Evolutionary conservation across 2,888 invertebrate genomes (phyloP).

Genomic region (Drosophila austrosaltans): DNA sequence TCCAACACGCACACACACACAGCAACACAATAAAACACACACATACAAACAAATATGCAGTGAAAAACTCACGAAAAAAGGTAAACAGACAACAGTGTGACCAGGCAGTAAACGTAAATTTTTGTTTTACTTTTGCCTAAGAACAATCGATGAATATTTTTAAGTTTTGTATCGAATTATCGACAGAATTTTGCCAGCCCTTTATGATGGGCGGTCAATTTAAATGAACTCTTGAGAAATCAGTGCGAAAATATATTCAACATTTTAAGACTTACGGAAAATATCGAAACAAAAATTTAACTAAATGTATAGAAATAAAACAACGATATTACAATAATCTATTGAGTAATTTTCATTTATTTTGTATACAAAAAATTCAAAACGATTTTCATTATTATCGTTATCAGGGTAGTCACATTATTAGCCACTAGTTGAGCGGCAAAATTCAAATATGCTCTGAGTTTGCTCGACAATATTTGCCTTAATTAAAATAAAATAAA

Average conservation of each 20-base stretch:
- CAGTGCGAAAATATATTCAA: no score
- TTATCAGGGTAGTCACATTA: neutral
- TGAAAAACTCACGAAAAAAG: conserved; percentile 16
- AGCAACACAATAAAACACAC: conserved; percentile 22
- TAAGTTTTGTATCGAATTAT: no score
- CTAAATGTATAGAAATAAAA: neutral
- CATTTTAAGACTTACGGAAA: no score
- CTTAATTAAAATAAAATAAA: neutral
- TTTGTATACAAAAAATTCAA: neutral
- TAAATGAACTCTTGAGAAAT: no score
- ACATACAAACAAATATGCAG: conserved; percentile 14
- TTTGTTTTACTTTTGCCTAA: no score
- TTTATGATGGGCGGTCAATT: no score
- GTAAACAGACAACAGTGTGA: conserved; percentile 16
- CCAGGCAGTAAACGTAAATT: neutral
- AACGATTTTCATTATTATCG: neutral
- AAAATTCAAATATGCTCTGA: neutral
- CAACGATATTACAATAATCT: neutral
- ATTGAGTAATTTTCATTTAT: neutral
- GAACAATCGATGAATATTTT: no score
- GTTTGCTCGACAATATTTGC: neutral
- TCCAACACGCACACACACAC: conserved; percentile 29
- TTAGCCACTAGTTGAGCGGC: neutral
- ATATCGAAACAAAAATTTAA: no score
- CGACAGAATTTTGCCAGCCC: no score